A percentile compares a stretch with the other conserved stretches of the same genome.
These are phyloP conservation scores for Heliconius nattereri DNA, from an alignment of 1,140 invertebrate species.

Conservation along the genomic window DNA sequence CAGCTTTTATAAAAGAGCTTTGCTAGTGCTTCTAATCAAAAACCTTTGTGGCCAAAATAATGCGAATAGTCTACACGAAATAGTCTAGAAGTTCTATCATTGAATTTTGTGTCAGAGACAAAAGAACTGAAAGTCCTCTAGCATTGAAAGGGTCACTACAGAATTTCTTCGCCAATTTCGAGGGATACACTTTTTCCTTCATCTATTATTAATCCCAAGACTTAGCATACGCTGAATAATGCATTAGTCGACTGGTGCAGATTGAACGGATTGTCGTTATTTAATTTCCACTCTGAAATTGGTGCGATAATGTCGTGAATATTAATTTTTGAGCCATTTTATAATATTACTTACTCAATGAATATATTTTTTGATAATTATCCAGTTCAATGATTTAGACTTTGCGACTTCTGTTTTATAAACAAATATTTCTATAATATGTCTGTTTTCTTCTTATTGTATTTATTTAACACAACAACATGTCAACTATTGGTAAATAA, in stretches of 20 bases:
- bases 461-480: not conserved
- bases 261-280: constrained; percentile 61
- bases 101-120: constrained; percentile 11
- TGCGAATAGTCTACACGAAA: not conserved
- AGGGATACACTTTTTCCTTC: constrained; percentile 57
- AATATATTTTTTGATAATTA: not conserved
- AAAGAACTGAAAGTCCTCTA: constrained; percentile 14
- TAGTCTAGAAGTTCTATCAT: constrained; percentile 14
- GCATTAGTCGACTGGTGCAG: constrained; percentile 53
- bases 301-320: constrained; percentile 34
- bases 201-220: constrained; percentile 64
- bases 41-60: constrained; percentile 15
- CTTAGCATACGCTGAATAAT: constrained; percentile 72
- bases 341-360: not conserved
- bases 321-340: not conserved
- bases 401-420: not conserved
- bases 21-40: constrained; percentile 13
- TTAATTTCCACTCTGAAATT: constrained; percentile 61
- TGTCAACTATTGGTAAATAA: not conserved
- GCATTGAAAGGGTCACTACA: constrained; percentile 9
- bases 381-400: not conserved
- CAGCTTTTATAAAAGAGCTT: constrained; percentile 11
- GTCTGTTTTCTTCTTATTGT: not conserved
- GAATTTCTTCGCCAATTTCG: constrained; percentile 39
- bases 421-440: not conserved